phyloP scores from a whole-genome alignment of 2,113 vertebrate genomes.

The Corydoras maculifer region DNA sequence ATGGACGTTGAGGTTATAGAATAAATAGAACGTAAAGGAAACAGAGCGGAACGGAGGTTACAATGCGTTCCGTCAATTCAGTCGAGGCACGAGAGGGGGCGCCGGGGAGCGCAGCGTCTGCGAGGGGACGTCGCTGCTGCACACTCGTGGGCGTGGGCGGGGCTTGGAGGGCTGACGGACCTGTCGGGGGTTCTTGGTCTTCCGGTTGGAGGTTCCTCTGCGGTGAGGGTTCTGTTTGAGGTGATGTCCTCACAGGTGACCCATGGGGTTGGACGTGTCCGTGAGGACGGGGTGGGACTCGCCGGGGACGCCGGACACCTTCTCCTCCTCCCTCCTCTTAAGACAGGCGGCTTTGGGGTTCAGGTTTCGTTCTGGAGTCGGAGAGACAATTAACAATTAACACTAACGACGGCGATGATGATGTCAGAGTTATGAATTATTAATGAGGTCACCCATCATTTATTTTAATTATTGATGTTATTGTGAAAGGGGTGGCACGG shows the following conservation, averaged over 20 bases:
- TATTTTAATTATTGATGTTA: no score
- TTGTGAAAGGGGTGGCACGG: no score
- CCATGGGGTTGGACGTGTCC: conserved; percentile 96
- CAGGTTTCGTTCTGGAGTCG: conserved; percentile 81
- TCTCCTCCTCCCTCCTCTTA: conserved; percentile 97
- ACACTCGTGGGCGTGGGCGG: no score
- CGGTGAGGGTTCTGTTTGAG: no score
- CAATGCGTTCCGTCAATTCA: conserved; percentile 99
- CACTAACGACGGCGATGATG: no score
- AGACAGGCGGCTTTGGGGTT: conserved; percentile 99
- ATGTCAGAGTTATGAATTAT: no score
- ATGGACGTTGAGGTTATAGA: conserved; percentile 36
- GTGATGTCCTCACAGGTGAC: conserved; percentile 76
- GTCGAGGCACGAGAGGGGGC: conserved; percentile 83
- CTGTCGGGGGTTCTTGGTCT: no score
- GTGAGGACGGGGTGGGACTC: conserved; percentile 85
- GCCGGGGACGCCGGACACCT: conserved; percentile 86
- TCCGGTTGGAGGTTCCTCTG: no score
- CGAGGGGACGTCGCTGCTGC: no score
- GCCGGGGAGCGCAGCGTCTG: no score
- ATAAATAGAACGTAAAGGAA: conserved; percentile 55
- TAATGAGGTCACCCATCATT: no score
- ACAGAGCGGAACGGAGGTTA: conserved; percentile 76
- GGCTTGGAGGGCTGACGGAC: no score
- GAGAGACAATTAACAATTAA: not conserved